Conservation (phyloP, 2,113 vertebrate species). For the Tachycineta bicolor region DNA sequence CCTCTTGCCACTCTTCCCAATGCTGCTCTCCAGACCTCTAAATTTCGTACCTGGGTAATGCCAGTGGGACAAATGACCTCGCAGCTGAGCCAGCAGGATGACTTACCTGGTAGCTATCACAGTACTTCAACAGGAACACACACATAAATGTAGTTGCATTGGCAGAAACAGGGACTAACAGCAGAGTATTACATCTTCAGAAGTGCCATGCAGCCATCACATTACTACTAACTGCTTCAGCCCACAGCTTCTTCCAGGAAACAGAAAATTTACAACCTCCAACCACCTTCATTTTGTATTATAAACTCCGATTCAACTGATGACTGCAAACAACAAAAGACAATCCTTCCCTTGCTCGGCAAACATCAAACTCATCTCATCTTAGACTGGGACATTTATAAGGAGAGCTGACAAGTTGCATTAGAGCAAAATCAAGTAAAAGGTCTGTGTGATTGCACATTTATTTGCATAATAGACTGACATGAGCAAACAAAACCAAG, state of each 20-base stretch:
- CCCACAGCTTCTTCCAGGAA: not conserved
- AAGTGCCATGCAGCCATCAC: not conserved
- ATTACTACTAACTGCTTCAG: not conserved
- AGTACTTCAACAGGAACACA: not conserved
- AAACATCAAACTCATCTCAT: not conserved
- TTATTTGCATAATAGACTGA: not conserved
- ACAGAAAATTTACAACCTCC: not conserved
- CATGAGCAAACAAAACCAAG: not conserved
- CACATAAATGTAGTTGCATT: rapidly evolving
- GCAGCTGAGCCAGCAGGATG: rapidly evolving
- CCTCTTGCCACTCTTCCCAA: not conserved
- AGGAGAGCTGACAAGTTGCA: not conserved
- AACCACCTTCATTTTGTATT: not conserved
- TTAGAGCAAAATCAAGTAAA: not conserved
- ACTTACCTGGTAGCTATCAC: not conserved
- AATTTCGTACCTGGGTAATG: not conserved
- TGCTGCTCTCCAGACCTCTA: not conserved
- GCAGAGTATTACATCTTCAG: not conserved
- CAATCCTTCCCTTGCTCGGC: not conserved
- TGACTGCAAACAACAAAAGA: not conserved
- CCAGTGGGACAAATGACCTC: not conserved
- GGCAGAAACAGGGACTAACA: not conserved
- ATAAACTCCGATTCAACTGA: not conserved
- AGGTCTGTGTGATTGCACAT: not conserved
- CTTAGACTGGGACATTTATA: not conserved